These are phyloP conservation scores for Toxonevra muliebris DNA, from an alignment of 2,888 invertebrate genomes.

Conservation along the genomic window DNA sequence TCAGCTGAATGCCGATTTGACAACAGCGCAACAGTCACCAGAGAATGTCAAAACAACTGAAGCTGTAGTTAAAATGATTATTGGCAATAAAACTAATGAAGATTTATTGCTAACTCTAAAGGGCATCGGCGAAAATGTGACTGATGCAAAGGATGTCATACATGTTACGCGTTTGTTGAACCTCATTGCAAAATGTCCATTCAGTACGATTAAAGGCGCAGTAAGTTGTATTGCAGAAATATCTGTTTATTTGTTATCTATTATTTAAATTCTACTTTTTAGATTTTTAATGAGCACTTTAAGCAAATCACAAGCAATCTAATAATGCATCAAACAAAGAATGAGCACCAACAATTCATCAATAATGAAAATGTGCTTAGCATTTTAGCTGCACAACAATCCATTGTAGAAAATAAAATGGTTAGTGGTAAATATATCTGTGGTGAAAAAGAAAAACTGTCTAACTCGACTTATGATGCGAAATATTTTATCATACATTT, in stretches of 20 bases:
- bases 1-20: conserved; percentile 53
- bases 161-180: conserved; percentile 51
- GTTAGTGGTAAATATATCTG: conserved; percentile 37
- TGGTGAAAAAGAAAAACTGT: background rate
- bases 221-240: conserved; percentile 45
- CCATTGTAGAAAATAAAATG: conserved; percentile 53
- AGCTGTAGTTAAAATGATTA: conserved; percentile 54
- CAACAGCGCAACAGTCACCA: background rate
- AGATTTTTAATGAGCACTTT: conserved; percentile 63
- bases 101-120: conserved; percentile 57
- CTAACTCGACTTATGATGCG: too few species aligned
- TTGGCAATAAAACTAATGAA: conserved; percentile 58
- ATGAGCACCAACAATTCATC: conserved; percentile 37
- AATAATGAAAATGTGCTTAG: conserved; percentile 44
- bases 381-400: conserved; percentile 53
- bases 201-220: conserved; percentile 58
- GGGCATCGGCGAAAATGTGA: conserved; percentile 43
- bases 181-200: conserved; percentile 56
- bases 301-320: conserved; percentile 54
- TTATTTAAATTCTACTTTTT: conserved; percentile 2
- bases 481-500: too few species aligned
- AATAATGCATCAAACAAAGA: conserved; percentile 45
- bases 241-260: background rate
- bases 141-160: conserved; percentile 36
- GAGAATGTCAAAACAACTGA: conserved; percentile 46